Conservation (phyloP, 2,797 vertebrate species). For the Xiphorhynchus erythropygius region DNA sequence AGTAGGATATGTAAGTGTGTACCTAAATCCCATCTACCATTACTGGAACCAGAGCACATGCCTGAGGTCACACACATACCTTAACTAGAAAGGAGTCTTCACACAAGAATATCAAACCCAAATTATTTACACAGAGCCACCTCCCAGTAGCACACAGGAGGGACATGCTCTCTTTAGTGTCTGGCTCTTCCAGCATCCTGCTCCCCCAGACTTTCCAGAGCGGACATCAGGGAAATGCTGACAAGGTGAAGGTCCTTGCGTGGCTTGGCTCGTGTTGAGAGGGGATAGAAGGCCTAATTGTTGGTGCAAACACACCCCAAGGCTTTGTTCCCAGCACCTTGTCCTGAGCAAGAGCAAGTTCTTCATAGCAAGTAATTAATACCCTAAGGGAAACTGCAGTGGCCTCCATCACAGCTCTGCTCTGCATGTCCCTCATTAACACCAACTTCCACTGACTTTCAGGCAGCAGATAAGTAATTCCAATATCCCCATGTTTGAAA, state of each 20-base stretch:
- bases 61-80: neutral
- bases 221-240: rapidly evolving
- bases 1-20: neutral
- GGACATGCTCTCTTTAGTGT: neutral
- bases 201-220: neutral
- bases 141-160: neutral
- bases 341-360: neutral
- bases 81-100: neutral
- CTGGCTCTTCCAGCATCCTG: neutral
- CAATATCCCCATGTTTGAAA: neutral
- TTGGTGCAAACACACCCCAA: neutral
- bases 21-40: neutral
- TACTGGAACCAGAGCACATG: neutral
- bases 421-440: slow-evolving; percentile 3
- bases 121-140: neutral
- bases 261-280: neutral
- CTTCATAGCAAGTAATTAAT: slow-evolving; percentile 4
- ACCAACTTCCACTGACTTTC: neutral
- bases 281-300: neutral
- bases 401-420: neutral
- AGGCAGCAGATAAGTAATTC: neutral
- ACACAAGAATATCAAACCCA: neutral
- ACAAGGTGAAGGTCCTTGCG: neutral
- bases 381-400: neutral
- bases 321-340: neutral